Conservation (phyloP, 2,797 vertebrate genomes). For the Serranus cabrilla region DNA sequence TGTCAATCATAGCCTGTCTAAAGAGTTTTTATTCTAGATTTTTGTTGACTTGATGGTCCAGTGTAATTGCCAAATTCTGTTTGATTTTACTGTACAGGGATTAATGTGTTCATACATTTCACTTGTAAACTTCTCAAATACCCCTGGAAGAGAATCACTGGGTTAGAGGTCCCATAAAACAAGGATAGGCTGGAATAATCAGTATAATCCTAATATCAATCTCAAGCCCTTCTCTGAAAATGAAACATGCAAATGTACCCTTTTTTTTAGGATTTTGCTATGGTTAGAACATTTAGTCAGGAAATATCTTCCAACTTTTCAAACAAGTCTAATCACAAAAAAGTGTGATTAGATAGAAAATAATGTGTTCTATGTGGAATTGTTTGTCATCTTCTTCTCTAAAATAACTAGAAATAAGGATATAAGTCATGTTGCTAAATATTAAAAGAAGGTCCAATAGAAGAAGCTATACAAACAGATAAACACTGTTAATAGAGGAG, state of each 20-base stretch:
- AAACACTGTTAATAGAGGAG: slow-evolving; percentile 13
- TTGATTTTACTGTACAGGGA: background rate
- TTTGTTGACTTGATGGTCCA: slow-evolving; percentile 7
- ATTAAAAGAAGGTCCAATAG: background rate
- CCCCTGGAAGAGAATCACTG: no score
- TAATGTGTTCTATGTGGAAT: background rate
- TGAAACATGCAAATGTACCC: background rate
- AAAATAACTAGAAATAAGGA: background rate
- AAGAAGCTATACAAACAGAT: slow-evolving; percentile 10
- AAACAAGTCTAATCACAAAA: no score
- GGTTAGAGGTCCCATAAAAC: background rate
- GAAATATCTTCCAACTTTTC: background rate
- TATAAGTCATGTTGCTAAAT: background rate
- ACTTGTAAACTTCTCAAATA: no score
- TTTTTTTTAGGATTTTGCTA: background rate
- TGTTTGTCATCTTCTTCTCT: background rate
- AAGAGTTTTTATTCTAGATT: background rate
- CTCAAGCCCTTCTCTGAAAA: background rate
- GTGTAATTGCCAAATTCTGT: background rate
- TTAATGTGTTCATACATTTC: no score
- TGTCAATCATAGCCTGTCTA: slow-evolving; percentile 4
- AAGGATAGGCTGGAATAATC: slow-evolving; percentile 5
- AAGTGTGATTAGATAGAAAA: background rate
- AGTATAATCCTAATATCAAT: background rate
- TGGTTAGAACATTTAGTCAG: background rate